Conservation (phyloP, 2,888 invertebrate genomes). For the Mythimna impura region DNA sequence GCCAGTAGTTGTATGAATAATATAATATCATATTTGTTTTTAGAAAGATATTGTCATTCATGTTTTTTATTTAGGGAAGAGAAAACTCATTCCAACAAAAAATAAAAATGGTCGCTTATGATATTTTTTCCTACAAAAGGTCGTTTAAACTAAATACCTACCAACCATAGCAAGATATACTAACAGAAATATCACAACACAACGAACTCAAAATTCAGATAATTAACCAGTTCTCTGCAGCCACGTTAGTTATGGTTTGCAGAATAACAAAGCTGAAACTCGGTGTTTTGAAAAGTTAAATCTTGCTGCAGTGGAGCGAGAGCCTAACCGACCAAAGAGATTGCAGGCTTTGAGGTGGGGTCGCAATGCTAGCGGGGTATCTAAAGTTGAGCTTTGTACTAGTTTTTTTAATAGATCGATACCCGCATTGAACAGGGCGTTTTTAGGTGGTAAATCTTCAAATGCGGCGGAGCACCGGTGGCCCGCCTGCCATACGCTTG, state of each 20-base stretch:
- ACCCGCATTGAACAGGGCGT: too few relatives aligned
- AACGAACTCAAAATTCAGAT: conserved; percentile 15
- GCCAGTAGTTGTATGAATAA: too few relatives aligned
- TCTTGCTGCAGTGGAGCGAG: conserved; percentile 60
- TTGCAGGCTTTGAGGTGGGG: conserved; percentile 60
- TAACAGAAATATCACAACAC: background rate
- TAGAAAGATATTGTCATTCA: too few relatives aligned
- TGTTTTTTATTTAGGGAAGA: too few relatives aligned
- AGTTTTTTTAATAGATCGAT: too few relatives aligned
- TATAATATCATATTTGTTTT: too few relatives aligned
- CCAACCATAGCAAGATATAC: background rate
- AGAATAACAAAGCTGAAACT: conserved; percentile 51
- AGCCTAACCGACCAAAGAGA: conserved; percentile 67
- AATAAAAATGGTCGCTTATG: too few relatives aligned
- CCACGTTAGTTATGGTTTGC: conserved; percentile 44
- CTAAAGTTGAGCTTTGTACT: background rate
- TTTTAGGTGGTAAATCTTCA: too few relatives aligned
- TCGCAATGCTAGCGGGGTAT: conserved; percentile 34
- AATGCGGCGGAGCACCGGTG: too few relatives aligned
- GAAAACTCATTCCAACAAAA: too few relatives aligned
- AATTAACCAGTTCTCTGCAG: conserved; percentile 17
- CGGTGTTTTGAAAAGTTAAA: conserved; percentile 68
- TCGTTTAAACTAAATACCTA: background rate
- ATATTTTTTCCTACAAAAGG: too few relatives aligned
- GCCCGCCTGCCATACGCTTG: too few relatives aligned